Percentiles rank a stretch among this genome's conserved stretches.
These are phyloP conservation scores for Cetoscarus ocellatus DNA, from an alignment of 2,797 vertebrate species.

Conservation along the genomic window DNA sequence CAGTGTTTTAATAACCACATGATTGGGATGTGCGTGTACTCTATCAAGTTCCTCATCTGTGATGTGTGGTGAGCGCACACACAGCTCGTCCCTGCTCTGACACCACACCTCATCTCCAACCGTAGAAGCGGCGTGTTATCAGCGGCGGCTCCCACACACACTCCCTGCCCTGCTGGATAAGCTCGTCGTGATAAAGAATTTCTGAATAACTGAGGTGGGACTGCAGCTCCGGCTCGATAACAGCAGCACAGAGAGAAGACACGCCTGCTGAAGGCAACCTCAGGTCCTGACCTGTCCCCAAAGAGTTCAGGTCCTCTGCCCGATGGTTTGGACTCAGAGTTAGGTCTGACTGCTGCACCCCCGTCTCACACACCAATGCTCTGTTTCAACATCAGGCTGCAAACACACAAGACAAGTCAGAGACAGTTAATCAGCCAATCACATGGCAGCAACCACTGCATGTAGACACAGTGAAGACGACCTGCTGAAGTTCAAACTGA, in stretches of 20 bases:
- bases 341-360: background rate
- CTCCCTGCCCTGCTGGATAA: background rate
- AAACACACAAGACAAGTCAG: too few relatives aligned
- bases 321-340: too few relatives aligned
- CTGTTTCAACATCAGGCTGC: too few relatives aligned
- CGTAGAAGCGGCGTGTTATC: slow-evolving; percentile 62
- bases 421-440: too few relatives aligned
- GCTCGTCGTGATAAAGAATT: slow-evolving; percentile 1
- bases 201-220: background rate
- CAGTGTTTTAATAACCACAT: slow-evolving; percentile 29
- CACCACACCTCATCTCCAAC: slow-evolving; percentile 47
- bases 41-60: too few relatives aligned
- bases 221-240: background rate
- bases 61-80: background rate
- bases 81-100: background rate
- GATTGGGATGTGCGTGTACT: background rate
- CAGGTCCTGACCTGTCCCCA: background rate
- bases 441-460: too few relatives aligned
- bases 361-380: too few relatives aligned
- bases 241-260: background rate
- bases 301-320: background rate
- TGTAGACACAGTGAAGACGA: too few relatives aligned
- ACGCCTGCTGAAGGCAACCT: background rate
- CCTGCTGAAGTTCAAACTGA: too few relatives aligned
- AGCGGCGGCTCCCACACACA: slow-evolving; percentile 2